Evolutionary conservation across 92 coral and sea anemone genomes (phyloP), one percentile per base, ranked within the genome.

Genomic region (Meandrina meandrites): DNA sequence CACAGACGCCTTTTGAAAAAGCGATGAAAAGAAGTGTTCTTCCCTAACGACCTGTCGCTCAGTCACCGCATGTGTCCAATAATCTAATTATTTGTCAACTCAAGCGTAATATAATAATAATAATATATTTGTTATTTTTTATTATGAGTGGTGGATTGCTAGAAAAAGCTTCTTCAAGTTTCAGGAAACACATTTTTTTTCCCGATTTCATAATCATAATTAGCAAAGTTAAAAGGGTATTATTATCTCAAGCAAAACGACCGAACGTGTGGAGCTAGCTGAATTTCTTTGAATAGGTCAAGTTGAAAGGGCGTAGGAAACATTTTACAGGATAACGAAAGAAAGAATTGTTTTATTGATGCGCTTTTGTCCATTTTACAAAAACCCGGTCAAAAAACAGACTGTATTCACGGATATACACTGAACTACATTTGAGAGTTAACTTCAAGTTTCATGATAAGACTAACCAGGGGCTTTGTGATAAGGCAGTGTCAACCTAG

Each of bases 121-220:
- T n/a, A n/a, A n/a, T 31, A 40, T 10, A 78, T 48, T 51, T 48
- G 67, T 51, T 78, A 51, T 73, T 73, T 36, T 57, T 73, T 37
- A 19, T 68, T 27, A 28, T 28, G 37, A 32, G 17, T 8, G 16
- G 73, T 37, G 73, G 2, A 40, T 73, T 34, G n/a, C 48, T 11
- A 3, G 14, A 73, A 73, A 66, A 66, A 66, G 16, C 8, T 8
- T 40, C 50, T 7, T n/a, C 35, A 81, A 37, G 16, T 66, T 42
- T 40, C 84, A 40, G 57, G 75, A 81, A 81, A 80, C 67, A 78
- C 68, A 78, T 62, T 66, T 54, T 62, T 66, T 54, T 62, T 66
- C 34, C 32, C 16, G 71, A 27, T 66, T 10, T 24, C 71, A 13
- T 27, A 13, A 27, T 27, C 31, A 66, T 27, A 14, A 13, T 27